Evolutionary conservation across 2,797 vertebrate species (phyloP).

Genomic region (Pachyuromys duprasi): DNA sequence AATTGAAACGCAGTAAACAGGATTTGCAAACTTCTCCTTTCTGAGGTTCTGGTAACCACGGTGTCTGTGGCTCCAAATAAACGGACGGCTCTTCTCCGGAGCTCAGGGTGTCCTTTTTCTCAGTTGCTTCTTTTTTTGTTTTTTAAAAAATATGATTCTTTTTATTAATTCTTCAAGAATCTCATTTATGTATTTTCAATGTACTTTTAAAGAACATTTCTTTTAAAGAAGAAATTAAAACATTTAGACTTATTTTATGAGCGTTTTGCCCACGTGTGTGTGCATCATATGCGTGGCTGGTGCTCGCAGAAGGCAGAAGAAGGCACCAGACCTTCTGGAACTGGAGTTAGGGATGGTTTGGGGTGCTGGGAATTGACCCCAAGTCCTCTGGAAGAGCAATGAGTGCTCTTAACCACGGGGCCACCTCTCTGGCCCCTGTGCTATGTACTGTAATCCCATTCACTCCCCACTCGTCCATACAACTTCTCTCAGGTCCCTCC

Average conservation of each 20-base stretch:
- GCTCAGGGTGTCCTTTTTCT: not conserved
- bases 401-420: not conserved
- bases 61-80: not conserved
- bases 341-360: not conserved
- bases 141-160: not conserved
- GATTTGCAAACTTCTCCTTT: slow-evolving; percentile 3
- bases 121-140: not conserved
- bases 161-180: not conserved
- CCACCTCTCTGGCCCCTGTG: not conserved
- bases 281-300: not conserved
- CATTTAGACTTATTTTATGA: not conserved
- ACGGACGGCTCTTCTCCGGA: not conserved
- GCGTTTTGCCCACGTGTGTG: not conserved
- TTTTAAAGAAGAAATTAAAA: not conserved
- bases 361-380: not conserved
- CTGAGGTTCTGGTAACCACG: not conserved
- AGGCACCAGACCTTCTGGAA: not conserved
- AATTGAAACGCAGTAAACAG: not conserved
- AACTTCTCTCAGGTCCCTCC: not conserved
- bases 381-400: not conserved
- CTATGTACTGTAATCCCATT: no score
- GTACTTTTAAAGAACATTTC: not conserved
- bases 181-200: not conserved
- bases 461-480: not conserved
- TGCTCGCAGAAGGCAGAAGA: not conserved